Percentiles rank a stretch among this genome's conserved stretches.
These are phyloP conservation scores for Eristalis intricaria DNA, from an alignment of 2,888 invertebrate species.

Conservation along the genomic window DNA sequence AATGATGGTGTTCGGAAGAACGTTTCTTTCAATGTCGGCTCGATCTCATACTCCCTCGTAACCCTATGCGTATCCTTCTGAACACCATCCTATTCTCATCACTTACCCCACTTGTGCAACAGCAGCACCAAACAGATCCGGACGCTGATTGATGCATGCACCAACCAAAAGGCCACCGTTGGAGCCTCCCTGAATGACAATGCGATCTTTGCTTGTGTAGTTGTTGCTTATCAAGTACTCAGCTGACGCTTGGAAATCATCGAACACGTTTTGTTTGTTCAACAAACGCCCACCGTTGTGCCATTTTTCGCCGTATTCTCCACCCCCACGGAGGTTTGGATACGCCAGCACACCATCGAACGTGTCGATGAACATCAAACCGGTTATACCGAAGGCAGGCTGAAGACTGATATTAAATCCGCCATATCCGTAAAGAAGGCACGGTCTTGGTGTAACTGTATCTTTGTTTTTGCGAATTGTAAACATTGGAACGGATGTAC, in stretches of 20 bases:
- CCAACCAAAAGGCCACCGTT: slow-evolving; percentile 98
- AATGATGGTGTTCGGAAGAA: no score
- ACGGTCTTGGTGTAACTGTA: slow-evolving; percentile 84
- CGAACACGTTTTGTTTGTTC: slow-evolving; percentile 98
- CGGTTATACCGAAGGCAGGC: slow-evolving; percentile 93
- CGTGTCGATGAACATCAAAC: slow-evolving; percentile 94
- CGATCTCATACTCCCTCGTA: no score
- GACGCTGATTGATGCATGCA: slow-evolving; percentile 96
- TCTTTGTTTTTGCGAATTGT: slow-evolving; percentile 88
- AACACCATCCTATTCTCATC: background rate
- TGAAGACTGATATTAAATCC: slow-evolving; percentile 97
- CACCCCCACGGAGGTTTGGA: slow-evolving; percentile 97
- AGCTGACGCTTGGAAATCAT: slow-evolving; percentile 97
- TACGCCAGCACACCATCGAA: slow-evolving; percentile 94
- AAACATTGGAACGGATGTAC: slow-evolving; percentile 97
- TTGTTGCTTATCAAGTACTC: slow-evolving; percentile 91
- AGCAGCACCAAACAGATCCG: slow-evolving; percentile 95
- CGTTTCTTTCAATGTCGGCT: no score
- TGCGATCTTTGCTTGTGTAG: slow-evolving; percentile 88
- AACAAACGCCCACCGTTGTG: slow-evolving; percentile 94
- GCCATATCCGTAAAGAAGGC: slow-evolving; percentile 97
- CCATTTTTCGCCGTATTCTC: slow-evolving; percentile 99
- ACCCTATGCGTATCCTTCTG: no score
- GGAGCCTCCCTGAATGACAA: slow-evolving; percentile 96
- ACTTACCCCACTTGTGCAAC: slow-evolving; percentile 95